Percentiles rank a stretch among this genome's conserved stretches.
phyloP scores from a whole-genome alignment of 2,888 invertebrate species.

The Agrochola macilenta region DNA sequence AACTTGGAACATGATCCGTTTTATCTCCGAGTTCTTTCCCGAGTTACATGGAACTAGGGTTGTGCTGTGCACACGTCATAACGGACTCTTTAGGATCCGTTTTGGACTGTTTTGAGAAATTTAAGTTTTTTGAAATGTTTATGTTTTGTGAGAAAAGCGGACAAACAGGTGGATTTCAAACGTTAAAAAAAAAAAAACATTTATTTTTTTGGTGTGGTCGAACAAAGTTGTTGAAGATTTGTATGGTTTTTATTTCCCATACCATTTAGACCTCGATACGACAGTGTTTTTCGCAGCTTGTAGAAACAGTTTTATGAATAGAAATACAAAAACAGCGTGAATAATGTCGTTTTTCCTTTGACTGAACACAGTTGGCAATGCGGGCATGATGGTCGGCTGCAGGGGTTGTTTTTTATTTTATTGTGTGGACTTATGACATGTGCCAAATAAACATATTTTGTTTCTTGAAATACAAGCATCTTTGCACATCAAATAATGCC shows the following conservation, averaged over 20 bases:
- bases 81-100: conserved; percentile 2
- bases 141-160: neutral
- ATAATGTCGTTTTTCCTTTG: neutral
- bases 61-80: conserved; percentile 28
- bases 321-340: neutral
- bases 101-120: neutral
- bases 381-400: neutral
- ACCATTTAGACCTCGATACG: neutral
- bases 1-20: conserved; percentile 53
- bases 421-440: neutral
- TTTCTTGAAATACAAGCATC: neutral
- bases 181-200: too few species aligned
- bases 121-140: neutral
- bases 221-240: neutral
- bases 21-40: conserved; percentile 43
- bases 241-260: neutral
- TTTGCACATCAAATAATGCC: neutral
- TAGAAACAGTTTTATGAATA: neutral
- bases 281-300: neutral
- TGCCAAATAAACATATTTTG: neutral
- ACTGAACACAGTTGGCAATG: neutral
- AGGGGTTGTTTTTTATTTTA: neutral
- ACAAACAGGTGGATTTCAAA: neutral
- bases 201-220: too few species aligned
- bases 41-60: conserved; percentile 25